Conservation (phyloP, 2,797 vertebrate genomes). For the Thunnus albacares region DNA sequence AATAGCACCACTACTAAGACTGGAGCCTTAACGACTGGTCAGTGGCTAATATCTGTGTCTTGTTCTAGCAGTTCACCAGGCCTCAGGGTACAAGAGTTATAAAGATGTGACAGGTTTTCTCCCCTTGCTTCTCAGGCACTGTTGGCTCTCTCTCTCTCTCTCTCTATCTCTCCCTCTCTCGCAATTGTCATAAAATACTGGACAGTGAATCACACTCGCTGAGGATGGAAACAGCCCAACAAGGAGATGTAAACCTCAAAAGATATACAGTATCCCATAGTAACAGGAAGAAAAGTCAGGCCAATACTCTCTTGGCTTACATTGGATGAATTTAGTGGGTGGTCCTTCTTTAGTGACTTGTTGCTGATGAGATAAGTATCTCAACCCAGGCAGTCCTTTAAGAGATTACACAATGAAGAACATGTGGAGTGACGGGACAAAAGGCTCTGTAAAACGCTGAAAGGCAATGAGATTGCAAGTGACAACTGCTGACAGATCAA, state of each 20-base stretch:
- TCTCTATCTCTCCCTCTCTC: not conserved
- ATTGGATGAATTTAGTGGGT: constrained; percentile 60
- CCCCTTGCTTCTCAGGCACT: constrained; percentile 39
- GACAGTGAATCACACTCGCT: constrained; percentile 59
- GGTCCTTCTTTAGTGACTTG: constrained; percentile 59
- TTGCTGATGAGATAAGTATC: constrained; percentile 67
- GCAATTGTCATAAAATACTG: constrained; percentile 54
- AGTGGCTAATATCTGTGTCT: constrained; percentile 55
- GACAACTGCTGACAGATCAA: constrained; percentile 53
- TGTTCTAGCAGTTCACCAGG: constrained; percentile 30
- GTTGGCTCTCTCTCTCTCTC: constrained; percentile 19
- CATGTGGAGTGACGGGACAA: constrained; percentile 68
- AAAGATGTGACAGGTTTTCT: constrained; percentile 54
- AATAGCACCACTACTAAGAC: constrained; percentile 9
- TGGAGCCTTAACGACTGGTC: constrained; percentile 38
- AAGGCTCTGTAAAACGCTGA: constrained; percentile 48
- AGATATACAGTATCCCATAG: constrained; percentile 54
- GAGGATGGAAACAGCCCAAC: constrained; percentile 62
- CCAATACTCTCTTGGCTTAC: constrained; percentile 25
- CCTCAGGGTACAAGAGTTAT: constrained; percentile 46
- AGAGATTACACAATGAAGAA: constrained; percentile 61
- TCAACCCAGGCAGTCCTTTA: constrained; percentile 49
- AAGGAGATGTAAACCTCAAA: constrained; percentile 49
- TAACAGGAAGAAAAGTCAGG: constrained; percentile 49
- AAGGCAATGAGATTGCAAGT: constrained; percentile 37